Percentiles rank a stretch among this genome's conserved stretches.
Conservation (phyloP, 2,797 vertebrate species). For the Muscicapa comitata region DNA sequence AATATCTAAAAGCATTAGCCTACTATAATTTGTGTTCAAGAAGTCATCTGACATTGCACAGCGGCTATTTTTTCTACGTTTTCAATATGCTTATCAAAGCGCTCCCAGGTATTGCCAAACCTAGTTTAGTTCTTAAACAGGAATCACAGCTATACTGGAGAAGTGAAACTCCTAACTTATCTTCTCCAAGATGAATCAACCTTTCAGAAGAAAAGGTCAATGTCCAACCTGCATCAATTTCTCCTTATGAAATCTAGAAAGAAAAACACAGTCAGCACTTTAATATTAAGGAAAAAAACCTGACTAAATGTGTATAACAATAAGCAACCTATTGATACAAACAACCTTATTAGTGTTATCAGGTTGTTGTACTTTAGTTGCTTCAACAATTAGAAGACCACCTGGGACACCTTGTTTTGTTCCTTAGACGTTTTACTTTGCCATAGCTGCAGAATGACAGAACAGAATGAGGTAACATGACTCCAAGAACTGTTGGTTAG, state of each 20-base stretch:
- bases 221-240: neutral
- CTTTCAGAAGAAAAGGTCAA: neutral
- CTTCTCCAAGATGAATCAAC: neutral
- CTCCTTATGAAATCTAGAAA: neutral
- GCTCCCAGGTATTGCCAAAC: neutral
- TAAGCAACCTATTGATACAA: neutral
- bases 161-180: neutral
- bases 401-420: neutral
- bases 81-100: neutral
- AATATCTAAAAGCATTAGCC: neutral
- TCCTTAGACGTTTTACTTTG: neutral
- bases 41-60: neutral
- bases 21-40: neutral
- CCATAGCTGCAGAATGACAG: neutral
- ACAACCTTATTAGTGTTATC: neutral
- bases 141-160: neutral
- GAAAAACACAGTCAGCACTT: neutral
- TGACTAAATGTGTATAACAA: neutral
- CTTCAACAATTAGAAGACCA: slow-evolving; percentile 12
- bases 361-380: slow-evolving; percentile 13
- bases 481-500: neutral
- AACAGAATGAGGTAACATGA: neutral
- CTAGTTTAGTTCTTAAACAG: neutral
- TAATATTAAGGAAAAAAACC: neutral
- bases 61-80: neutral